These are phyloP conservation scores for Labeo catla DNA, from an alignment of 2,113 vertebrate species.

Conservation along the genomic window DNA sequence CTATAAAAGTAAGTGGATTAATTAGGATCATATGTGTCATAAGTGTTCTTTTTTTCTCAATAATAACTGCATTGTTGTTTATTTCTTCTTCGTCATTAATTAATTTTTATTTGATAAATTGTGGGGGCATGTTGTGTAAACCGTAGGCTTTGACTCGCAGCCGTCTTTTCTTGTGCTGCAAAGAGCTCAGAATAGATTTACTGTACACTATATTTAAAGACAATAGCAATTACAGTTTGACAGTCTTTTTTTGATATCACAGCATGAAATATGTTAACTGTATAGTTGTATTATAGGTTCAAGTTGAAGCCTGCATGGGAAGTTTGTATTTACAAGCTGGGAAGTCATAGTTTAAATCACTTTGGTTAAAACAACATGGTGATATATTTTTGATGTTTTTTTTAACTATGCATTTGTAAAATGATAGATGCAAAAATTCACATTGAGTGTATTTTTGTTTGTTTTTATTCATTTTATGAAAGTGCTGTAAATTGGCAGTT, in stretches of 20 bases:
- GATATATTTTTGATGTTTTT: too few species aligned
- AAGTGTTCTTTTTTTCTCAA: neutral
- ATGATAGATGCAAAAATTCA: too few species aligned
- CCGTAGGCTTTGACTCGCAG: neutral
- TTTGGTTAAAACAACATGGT: too few species aligned
- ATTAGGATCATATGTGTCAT: constrained; percentile 26
- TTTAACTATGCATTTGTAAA: too few species aligned
- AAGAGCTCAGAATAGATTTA: neutral
- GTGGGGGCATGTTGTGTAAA: neutral
- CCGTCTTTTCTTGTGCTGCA: too few species aligned
- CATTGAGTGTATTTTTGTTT: too few species aligned
- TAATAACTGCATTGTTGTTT: neutral
- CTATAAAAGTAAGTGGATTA: constrained; percentile 26
- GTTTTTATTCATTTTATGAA: too few species aligned
- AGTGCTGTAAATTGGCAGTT: too few species aligned
- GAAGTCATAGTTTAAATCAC: too few species aligned
- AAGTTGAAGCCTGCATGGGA: too few species aligned
- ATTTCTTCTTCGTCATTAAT: neutral
- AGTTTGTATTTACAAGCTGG: too few species aligned
- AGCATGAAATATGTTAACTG: neutral
- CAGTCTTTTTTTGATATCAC: neutral
- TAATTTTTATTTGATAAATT: neutral
- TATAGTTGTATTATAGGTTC: too few species aligned
- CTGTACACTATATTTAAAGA: neutral
- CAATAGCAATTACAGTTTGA: neutral